Evolutionary conservation across 1,140 invertebrate genomes (phyloP).

Genomic region (Philopotamus ludificatus): DNA sequence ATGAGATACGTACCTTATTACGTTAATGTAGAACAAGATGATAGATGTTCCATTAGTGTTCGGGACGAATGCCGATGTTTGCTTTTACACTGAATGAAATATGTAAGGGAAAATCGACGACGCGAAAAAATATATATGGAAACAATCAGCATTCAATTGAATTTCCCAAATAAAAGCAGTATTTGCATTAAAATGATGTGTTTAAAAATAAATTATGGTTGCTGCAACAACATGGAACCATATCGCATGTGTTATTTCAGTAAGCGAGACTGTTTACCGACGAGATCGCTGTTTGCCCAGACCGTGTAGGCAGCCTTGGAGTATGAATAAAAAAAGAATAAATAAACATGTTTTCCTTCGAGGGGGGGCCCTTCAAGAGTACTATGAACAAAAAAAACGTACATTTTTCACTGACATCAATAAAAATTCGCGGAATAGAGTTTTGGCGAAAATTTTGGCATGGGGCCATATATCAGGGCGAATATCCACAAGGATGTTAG

Average conservation of each 20-base stretch:
- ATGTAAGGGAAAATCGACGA: too few species aligned
- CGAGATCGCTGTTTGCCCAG: not conserved
- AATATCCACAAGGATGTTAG: not conserved
- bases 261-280: not conserved
- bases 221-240: not conserved
- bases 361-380: not conserved
- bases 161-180: not conserved
- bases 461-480: not conserved
- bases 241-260: not conserved
- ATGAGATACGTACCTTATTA: too few species aligned
- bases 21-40: too few species aligned
- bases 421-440: not conserved
- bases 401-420: not conserved
- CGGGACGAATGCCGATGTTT: too few species aligned
- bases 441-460: not conserved
- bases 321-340: conserved; percentile 13
- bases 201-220: too few species aligned
- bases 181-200: not conserved
- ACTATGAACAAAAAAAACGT: too few species aligned
- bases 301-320: not conserved
- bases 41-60: too few species aligned
- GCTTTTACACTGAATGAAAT: too few species aligned
- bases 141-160: not conserved
- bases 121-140: not conserved
- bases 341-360: conserved; percentile 5